Base-by-base conservation (phyloP, 2,113 vertebrate species). In the Urocitellus parryii region DNA sequence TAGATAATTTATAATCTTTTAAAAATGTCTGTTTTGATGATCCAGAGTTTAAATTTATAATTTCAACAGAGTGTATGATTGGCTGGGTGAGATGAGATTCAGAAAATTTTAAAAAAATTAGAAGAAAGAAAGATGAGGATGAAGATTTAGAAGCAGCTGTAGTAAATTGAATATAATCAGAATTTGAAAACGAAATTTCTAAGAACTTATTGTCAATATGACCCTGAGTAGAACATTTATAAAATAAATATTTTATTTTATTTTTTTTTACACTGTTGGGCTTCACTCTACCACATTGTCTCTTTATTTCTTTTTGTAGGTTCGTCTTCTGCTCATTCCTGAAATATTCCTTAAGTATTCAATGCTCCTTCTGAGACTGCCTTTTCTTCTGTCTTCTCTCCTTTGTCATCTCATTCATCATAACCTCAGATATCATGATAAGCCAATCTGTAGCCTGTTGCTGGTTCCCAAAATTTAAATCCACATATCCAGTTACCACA, bases 171-270 rank as follows among this genome's bases (percentile, higher is more conserved):
- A 76, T 85, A 63, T 73, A 56, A 13, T 82, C 22, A 45, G 42
- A 80, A 34, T 90, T 70, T 45, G 56, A 89, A 80, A 82, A 27
- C n/a, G 70, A 11, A 92, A 5, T 82, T 94, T 82, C 27, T 68
- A 85, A 76, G 34, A 72, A 65, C 29, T 32, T 67, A 32, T 48
- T 61, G 39, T 37, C 45, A 83, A 10, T 67, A 56, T 58, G 27
- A 61, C 34, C 4, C 42, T 32, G 5, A n/a, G 37, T 70, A 37
- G 48, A 58, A 67, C 2, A 77, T 87, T 97, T 65, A 72, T 51
- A 27, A 93, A 88, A 89, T 86, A 56, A 70, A 20, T 61, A 81
- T 85, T 86, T 80, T 74, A 81, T 84, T 95, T 42, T 42, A 42
- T 42, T 88, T 29, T 88, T 29, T 53, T 84, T 85, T 27, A 76